phyloP scores from a whole-genome alignment of 2,888 invertebrate species.

The Tachina fera region DNA sequence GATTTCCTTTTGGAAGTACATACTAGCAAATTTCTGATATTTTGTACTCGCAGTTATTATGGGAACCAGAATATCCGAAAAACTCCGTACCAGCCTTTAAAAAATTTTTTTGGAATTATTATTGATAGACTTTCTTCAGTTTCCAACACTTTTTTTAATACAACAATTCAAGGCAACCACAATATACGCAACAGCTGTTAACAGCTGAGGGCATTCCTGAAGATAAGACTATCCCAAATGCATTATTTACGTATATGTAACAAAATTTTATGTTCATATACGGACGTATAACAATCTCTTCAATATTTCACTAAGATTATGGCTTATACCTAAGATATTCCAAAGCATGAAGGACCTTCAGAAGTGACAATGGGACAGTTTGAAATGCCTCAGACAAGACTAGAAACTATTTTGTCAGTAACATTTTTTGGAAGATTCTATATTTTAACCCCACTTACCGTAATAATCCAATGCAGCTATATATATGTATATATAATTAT shows the following conservation, averaged over 20 bases:
- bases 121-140: not conserved
- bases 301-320: not conserved
- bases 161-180: not conserved
- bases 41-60: too few species aligned
- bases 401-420: not conserved
- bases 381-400: not conserved
- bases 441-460: not conserved
- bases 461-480: not conserved
- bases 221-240: not conserved
- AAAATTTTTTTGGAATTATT: not conserved
- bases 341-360: not conserved
- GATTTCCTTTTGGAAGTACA: too few species aligned
- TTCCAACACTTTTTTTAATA: constrained; percentile 29
- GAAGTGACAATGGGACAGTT: not conserved
- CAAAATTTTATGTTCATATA: not conserved
- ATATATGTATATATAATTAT: not conserved
- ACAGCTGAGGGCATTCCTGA: constrained; percentile 12
- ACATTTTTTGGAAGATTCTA: not conserved
- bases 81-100: too few species aligned
- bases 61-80: too few species aligned
- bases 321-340: too few species aligned
- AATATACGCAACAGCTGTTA: constrained; percentile 48
- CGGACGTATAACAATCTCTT: not conserved
- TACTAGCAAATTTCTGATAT: too few species aligned
- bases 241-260: not conserved